These are phyloP conservation scores for Crematogaster levior DNA, from an alignment of 2,888 invertebrate species.

Conservation along the genomic window DNA sequence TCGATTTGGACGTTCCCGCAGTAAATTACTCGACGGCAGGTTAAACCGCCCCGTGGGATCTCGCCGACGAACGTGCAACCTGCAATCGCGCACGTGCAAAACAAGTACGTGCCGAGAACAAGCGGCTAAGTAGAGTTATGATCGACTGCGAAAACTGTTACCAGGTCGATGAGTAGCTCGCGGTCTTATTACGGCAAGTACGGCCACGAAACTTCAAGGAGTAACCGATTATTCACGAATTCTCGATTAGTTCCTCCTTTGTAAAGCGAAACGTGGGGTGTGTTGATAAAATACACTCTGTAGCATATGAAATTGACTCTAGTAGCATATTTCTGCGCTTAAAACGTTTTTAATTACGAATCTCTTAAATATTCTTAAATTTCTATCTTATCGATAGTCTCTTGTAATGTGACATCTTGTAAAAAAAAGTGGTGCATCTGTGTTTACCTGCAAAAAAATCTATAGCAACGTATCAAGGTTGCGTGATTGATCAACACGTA, in stretches of 20 bases:
- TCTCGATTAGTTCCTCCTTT: slow-evolving; percentile 1
- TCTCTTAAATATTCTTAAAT: background rate
- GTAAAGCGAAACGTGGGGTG: background rate
- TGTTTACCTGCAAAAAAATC: no score
- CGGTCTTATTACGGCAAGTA: slow-evolving; percentile 35
- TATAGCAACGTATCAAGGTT: background rate
- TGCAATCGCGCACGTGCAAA: slow-evolving; percentile 54
- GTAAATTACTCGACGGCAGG: slow-evolving; percentile 54
- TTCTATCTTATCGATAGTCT: background rate
- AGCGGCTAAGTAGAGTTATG: slow-evolving; percentile 51
- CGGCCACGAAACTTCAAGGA: slow-evolving; percentile 18
- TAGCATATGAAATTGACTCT: no score
- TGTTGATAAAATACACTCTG: background rate
- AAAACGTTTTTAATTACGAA: background rate
- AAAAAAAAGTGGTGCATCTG: background rate
- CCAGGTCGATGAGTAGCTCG: slow-evolving; percentile 33
- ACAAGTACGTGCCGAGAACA: slow-evolving; percentile 52
- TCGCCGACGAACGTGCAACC: slow-evolving; percentile 32
- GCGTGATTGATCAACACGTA: slow-evolving; percentile 16
- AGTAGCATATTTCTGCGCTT: background rate
- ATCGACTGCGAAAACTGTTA: slow-evolving; percentile 49
- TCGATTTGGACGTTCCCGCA: slow-evolving; percentile 43
- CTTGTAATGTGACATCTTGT: background rate
- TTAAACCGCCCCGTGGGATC: slow-evolving; percentile 50
- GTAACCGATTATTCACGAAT: slow-evolving; percentile 25